Evolutionary conservation across 2,797 vertebrate genomes (phyloP).

Genomic region (Aldrovandia affinis): DNA sequence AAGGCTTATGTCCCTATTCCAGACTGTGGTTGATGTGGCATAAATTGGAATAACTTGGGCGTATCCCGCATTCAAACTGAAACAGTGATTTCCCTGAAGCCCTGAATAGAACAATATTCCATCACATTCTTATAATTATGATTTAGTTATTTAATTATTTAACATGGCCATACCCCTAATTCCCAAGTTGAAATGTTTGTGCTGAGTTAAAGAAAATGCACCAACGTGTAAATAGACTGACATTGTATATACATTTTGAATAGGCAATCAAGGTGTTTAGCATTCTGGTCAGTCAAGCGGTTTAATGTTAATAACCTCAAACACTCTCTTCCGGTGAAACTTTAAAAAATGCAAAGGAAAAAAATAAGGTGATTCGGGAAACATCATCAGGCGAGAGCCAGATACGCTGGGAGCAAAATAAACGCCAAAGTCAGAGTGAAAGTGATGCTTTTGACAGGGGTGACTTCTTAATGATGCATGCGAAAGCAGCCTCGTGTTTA

Average conservation of each 20-base stretch:
- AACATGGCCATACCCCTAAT: background rate
- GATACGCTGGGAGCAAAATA: background rate
- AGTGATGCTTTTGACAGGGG: background rate
- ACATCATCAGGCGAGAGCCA: background rate
- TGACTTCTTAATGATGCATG: constrained; percentile 20
- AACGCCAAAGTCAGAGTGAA: background rate
- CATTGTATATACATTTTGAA: too few relatives aligned
- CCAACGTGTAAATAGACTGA: background rate
- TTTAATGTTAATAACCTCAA: background rate
- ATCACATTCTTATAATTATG: background rate
- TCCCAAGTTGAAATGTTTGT: background rate
- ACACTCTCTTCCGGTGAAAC: background rate
- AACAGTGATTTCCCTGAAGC: background rate
- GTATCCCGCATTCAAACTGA: too few relatives aligned
- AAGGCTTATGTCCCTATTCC: background rate
- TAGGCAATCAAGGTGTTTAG: background rate
- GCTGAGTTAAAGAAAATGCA: background rate
- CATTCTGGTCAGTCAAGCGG: too few relatives aligned
- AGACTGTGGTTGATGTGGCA: background rate
- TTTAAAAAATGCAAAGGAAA: background rate
- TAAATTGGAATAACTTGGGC: too few relatives aligned
- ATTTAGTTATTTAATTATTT: background rate
- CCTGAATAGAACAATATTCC: background rate
- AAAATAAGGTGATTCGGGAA: background rate
- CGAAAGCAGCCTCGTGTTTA: constrained; percentile 5